phyloP scores from a whole-genome alignment of 2,888 invertebrate genomes.

The Ennomos quercinarius region DNA sequence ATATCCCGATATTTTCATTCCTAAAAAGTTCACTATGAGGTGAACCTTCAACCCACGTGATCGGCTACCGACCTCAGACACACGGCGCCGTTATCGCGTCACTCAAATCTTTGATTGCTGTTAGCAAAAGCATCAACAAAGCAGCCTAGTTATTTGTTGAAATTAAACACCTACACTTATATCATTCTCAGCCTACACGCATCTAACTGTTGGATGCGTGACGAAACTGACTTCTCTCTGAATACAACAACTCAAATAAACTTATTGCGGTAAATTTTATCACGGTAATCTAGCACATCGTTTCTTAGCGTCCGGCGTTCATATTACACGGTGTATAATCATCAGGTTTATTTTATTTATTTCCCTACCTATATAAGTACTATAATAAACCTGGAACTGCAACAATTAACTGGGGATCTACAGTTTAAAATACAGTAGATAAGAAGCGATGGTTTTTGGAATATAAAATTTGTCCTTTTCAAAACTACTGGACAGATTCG shows the following conservation, averaged over 20 bases:
- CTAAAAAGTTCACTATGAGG: no score
- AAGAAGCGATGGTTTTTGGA: no score
- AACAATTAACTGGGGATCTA: no score
- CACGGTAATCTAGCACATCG: slow-evolving; percentile 5
- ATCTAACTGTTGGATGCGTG: slow-evolving; percentile 17
- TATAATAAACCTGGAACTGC: no score
- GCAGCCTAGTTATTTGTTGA: not conserved
- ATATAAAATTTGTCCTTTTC: no score
- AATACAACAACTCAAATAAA: slow-evolving; percentile 12
- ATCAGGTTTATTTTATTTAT: slow-evolving; percentile 10
- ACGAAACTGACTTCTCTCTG: slow-evolving; percentile 12
- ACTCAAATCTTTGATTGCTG: no score
- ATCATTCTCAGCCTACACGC: slow-evolving; percentile 17
- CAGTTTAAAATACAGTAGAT: no score
- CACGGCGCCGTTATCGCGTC: no score
- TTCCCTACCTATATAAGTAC: not conserved
- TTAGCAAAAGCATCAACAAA: slow-evolving; percentile 1
- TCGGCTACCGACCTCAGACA: no score
- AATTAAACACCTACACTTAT: slow-evolving; percentile 13
- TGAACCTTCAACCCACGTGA: no score
- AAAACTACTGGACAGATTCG: no score
- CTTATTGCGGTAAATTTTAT: slow-evolving; percentile 5
- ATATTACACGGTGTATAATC: slow-evolving; percentile 8
- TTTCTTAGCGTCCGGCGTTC: slow-evolving; percentile 11
- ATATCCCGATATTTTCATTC: no score